Percentiles rank a stretch among this genome's conserved stretches.
Conservation (phyloP, 2,797 vertebrate genomes). For the Australoheros facetus region DNA sequence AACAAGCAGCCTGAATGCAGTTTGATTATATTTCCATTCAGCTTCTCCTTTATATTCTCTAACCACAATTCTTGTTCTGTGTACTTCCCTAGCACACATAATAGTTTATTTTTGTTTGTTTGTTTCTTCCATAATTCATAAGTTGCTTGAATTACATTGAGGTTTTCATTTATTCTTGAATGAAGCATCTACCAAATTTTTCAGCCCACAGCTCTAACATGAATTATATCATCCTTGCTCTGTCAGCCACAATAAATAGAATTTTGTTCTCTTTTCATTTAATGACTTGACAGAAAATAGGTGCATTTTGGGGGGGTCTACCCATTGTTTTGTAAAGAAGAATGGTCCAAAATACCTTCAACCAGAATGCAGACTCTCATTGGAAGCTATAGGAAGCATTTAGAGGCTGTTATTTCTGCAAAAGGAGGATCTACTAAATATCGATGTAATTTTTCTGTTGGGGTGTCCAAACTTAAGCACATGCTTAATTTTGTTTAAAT, state of each 20-base stretch:
- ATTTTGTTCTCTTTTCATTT: constrained; percentile 25
- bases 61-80: background rate
- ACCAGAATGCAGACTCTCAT: no score
- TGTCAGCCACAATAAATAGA: constrained; percentile 20
- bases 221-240: constrained; percentile 24
- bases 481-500: no score
- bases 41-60: background rate
- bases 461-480: no score
- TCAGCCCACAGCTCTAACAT: constrained; percentile 18
- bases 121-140: constrained; percentile 45
- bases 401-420: no score
- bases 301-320: background rate
- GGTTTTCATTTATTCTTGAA: constrained; percentile 28
- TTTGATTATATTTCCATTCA: background rate
- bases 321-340: background rate
- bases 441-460: no score
- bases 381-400: no score
- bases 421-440: no score
- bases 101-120: background rate
- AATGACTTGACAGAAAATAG: background rate
- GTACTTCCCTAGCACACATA: background rate
- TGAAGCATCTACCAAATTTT: constrained; percentile 40
- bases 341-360: no score
- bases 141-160: constrained; percentile 11
- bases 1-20: background rate